Percentiles rank a stretch among this genome's conserved stretches.
Conservation (phyloP, 2,888 invertebrate species). For the Thera britannica region DNA sequence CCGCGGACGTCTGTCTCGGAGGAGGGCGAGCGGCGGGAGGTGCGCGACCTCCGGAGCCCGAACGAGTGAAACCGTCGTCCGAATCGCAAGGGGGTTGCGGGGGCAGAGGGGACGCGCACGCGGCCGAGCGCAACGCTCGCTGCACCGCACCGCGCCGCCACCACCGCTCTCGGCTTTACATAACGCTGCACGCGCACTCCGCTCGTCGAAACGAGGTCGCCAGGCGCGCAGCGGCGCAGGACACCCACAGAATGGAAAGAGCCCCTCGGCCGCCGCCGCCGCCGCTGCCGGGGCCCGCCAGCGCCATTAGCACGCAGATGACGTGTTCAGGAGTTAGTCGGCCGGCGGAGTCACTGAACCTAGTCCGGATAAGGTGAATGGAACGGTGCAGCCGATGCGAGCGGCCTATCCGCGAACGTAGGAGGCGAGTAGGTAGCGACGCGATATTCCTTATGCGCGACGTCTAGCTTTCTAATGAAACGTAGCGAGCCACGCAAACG, state of each 20-base stretch:
- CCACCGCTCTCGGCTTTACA: constrained; percentile 63
- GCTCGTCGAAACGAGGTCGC: constrained; percentile 76
- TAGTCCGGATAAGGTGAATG: constrained; percentile 81
- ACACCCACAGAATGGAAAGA: constrained; percentile 78
- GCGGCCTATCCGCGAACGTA: constrained; percentile 56
- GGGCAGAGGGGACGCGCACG: constrained; percentile 61
- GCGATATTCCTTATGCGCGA: constrained; percentile 64
- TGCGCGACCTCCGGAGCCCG: constrained; percentile 75
- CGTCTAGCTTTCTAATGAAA: constrained; percentile 76
- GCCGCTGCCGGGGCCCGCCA: constrained; percentile 12
- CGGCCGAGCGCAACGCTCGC: constrained; percentile 79
- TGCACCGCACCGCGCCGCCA: constrained; percentile 50
- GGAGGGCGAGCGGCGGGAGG: constrained; percentile 71
- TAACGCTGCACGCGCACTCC: constrained; percentile 69
- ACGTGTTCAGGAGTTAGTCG: constrained; percentile 75
- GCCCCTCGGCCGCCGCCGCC: constrained; percentile 47
- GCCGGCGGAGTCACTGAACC: constrained; percentile 81
- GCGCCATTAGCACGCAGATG: constrained; percentile 72
- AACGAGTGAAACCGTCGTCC: constrained; percentile 72
- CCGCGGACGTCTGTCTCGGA: constrained; percentile 55
- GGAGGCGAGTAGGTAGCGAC: constrained; percentile 55
- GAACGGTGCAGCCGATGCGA: constrained; percentile 79
- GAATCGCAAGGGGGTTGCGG: constrained; percentile 59
- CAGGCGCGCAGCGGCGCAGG: constrained; percentile 54
- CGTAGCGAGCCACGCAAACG: constrained; percentile 50